Conservation (phyloP, 1,140 invertebrate species). For the Anagrus nilaparvatae region DNA sequence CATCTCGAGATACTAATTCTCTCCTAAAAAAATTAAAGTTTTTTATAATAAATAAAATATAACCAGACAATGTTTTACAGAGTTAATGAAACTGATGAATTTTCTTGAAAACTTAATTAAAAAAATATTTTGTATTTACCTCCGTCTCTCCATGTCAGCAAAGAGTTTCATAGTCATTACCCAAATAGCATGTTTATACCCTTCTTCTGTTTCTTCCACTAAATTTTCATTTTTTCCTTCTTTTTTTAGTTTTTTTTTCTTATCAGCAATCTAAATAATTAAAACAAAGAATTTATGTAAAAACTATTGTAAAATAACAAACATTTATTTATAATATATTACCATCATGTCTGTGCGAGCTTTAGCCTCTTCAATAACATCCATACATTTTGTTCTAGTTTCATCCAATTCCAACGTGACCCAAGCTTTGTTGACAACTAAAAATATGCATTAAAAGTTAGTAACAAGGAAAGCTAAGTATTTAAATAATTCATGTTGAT, state of each 20-base stretch:
- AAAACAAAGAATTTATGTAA: neutral
- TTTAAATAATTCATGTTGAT: slow-evolving; percentile 9
- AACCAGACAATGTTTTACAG: neutral
- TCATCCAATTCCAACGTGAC: slow-evolving; percentile 94
- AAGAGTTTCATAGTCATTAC: slow-evolving; percentile 98
- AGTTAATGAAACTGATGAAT: neutral
- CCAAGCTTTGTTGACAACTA: slow-evolving; percentile 91
- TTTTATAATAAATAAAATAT: neutral
- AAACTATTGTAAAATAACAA: neutral
- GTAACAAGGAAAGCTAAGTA: slow-evolving; percentile 22
- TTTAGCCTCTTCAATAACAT: slow-evolving; percentile 95
- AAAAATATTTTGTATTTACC: slow-evolving; percentile 29
- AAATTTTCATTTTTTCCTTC: slow-evolving; percentile 73
- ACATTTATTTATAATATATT: slow-evolving; percentile 21
- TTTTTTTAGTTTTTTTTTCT: slow-evolving; percentile 89
- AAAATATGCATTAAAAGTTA: slow-evolving; percentile 18
- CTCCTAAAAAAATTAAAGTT: slow-evolving; percentile 32
- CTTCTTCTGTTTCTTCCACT: slow-evolving; percentile 89
- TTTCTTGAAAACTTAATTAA: slow-evolving; percentile 1
- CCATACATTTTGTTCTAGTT: slow-evolving; percentile 86
- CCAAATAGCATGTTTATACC: slow-evolving; percentile 90
- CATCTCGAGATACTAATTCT: slow-evolving; percentile 75
- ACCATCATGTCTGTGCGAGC: slow-evolving; percentile 89
- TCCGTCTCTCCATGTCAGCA: slow-evolving; percentile 89
- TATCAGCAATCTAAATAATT: slow-evolving; percentile 74